Conservation (phyloP, 2,888 invertebrate genomes). For the Malachius bipustulatus region DNA sequence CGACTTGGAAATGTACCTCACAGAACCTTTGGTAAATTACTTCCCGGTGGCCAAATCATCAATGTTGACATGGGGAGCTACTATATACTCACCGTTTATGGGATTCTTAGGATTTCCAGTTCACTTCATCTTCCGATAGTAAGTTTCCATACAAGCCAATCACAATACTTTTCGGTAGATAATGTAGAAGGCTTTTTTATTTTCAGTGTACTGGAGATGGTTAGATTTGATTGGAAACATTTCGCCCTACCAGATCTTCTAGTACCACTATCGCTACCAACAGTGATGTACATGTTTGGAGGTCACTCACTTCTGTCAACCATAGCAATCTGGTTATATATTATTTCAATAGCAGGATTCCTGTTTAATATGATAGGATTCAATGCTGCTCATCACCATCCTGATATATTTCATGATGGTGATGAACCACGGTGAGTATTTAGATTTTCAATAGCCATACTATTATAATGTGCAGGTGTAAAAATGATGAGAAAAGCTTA, state of each 20-base stretch:
- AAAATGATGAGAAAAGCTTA: too few relatives aligned
- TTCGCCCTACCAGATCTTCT: slow-evolving; percentile 31
- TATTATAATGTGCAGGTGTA: too few relatives aligned
- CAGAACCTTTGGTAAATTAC: slow-evolving; percentile 55
- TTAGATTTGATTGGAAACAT: too few relatives aligned
- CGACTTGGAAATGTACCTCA: slow-evolving; percentile 58
- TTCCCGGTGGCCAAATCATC: slow-evolving; percentile 49
- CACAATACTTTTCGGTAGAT: too few relatives aligned
- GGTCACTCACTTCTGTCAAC: slow-evolving; percentile 29
- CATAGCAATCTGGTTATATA: slow-evolving; percentile 48
- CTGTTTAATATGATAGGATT: slow-evolving; percentile 52
- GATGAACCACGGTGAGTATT: slow-evolving; percentile 48
- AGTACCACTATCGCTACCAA: slow-evolving; percentile 35
- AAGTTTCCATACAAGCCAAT: too few relatives aligned
- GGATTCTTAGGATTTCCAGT: too few relatives aligned
- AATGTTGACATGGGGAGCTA: too few relatives aligned
- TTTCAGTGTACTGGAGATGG: too few relatives aligned
- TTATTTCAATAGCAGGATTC: slow-evolving; percentile 44
- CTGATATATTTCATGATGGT: slow-evolving; percentile 68
- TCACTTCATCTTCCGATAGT: too few relatives aligned
- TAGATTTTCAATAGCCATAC: slow-evolving; percentile 34
- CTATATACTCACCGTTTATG: too few relatives aligned
- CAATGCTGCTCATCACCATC: slow-evolving; percentile 71
- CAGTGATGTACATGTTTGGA: slow-evolving; percentile 35
- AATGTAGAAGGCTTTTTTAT: too few relatives aligned